These are phyloP conservation scores for Tachysurus vachellii DNA, from an alignment of 2,113 vertebrate species.

Conservation along the genomic window DNA sequence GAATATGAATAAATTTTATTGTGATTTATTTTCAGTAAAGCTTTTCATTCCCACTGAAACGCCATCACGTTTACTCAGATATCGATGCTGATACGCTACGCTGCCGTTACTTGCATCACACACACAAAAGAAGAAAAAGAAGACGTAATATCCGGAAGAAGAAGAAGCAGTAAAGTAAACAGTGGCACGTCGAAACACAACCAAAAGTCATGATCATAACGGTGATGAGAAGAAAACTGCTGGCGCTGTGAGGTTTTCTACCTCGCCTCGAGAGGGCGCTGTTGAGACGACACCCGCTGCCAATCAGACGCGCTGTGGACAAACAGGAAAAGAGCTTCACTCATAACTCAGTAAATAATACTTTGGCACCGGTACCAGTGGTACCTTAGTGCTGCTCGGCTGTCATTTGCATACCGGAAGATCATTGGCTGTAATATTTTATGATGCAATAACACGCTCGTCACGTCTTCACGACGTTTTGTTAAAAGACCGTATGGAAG, in stretches of 20 bases:
- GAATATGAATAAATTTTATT: constrained; percentile 62
- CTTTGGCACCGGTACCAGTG: background rate
- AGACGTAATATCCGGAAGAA: background rate
- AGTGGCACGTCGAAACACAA: background rate
- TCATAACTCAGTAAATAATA: background rate
- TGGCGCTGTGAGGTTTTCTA: background rate
- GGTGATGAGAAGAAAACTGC: background rate
- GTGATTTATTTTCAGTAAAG: constrained; percentile 28
- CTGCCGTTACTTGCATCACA: constrained; percentile 7
- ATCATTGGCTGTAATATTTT: constrained; percentile 1
- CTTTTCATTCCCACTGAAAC: constrained; percentile 4
- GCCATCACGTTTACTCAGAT: background rate
- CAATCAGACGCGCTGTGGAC: background rate
- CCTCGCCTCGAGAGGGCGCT: background rate
- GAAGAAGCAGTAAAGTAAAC: background rate
- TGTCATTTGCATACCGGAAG: background rate
- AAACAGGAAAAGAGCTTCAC: background rate
- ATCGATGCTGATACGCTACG: background rate
- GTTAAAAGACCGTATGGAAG: background rate
- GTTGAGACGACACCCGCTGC: background rate
- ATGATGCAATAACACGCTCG: background rate
- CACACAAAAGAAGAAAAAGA: background rate
- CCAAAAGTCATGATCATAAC: background rate
- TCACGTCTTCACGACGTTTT: background rate
- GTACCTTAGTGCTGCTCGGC: background rate